phyloP scores from a whole-genome alignment of 2,888 invertebrate species.

The Papilio protenor region DNA sequence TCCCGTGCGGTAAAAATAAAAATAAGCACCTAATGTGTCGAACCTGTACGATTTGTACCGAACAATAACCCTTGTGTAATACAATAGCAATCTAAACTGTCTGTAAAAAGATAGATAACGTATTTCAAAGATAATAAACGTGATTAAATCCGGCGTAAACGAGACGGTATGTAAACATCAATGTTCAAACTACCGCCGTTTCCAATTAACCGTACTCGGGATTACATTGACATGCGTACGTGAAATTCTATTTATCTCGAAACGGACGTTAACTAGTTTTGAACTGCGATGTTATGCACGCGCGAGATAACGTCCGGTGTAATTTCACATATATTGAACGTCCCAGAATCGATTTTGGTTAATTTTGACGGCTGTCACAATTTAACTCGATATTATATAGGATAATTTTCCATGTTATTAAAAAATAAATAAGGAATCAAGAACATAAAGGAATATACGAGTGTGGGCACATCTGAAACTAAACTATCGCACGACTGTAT shows the following conservation, averaged over 20 bases:
- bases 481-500: too few species aligned
- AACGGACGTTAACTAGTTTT: constrained; percentile 19
- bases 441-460: too few species aligned
- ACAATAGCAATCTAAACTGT: neutral
- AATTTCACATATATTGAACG: constrained; percentile 6
- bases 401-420: too few species aligned
- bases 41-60: too few species aligned
- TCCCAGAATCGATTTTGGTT: neutral
- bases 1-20: too few species aligned
- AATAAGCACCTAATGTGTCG: too few species aligned
- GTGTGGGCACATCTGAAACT: too few species aligned
- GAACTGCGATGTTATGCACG: neutral
- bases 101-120: neutral
- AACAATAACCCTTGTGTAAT: neutral
- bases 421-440: too few species aligned
- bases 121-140: neutral
- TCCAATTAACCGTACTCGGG: constrained; percentile 12
- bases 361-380: neutral
- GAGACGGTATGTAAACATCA: constrained; percentile 17
- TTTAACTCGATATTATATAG: neutral
- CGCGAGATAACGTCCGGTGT: neutral
- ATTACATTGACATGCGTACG: constrained; percentile 19
- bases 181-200: constrained; percentile 17
- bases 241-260: constrained; percentile 27
- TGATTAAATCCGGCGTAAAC: neutral